Evolutionary conservation across 2,888 invertebrate genomes (phyloP).

Genomic region (Arge pagana): DNA sequence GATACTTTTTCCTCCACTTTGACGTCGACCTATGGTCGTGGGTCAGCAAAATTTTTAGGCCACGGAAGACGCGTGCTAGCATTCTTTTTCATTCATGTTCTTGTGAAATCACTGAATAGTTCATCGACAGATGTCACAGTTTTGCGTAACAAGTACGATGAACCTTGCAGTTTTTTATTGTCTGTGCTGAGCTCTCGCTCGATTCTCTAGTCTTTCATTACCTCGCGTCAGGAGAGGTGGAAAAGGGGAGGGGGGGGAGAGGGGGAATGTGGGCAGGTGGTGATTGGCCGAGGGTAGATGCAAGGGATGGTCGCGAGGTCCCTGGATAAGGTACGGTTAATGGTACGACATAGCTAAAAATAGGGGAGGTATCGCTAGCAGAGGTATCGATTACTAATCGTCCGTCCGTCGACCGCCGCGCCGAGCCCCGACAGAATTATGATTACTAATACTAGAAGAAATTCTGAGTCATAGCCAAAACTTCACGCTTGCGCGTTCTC

Average conservation of each 20-base stretch:
- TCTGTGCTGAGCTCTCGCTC: neutral
- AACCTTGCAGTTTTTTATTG: neutral
- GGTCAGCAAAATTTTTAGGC: no score
- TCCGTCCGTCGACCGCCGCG: no score
- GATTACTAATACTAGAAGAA: slow-evolving; percentile 47
- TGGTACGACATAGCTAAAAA: slow-evolving; percentile 8
- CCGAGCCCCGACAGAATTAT: slow-evolving; percentile 51
- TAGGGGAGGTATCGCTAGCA: slow-evolving; percentile 23
- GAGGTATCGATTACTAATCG: slow-evolving; percentile 53
- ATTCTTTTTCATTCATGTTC: no score
- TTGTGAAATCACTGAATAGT: slow-evolving; percentile 27
- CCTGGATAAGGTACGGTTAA: neutral
- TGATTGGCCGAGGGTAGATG: neutral
- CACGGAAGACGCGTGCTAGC: slow-evolving; percentile 1
- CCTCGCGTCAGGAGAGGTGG: no score
- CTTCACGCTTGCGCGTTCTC: no score
- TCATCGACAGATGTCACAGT: slow-evolving; percentile 25
- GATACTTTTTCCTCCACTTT: slow-evolving; percentile 20
- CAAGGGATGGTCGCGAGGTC: neutral
- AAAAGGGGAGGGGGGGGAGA: neutral
- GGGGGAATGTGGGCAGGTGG: no score
- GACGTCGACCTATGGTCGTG: no score
- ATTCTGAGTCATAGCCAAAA: slow-evolving; percentile 50
- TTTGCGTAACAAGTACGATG: slow-evolving; percentile 13
- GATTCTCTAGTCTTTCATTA: no score